These are phyloP conservation scores for Drosophila melanosoma DNA, from an alignment of 2,888 invertebrate species.

Conservation along the genomic window DNA sequence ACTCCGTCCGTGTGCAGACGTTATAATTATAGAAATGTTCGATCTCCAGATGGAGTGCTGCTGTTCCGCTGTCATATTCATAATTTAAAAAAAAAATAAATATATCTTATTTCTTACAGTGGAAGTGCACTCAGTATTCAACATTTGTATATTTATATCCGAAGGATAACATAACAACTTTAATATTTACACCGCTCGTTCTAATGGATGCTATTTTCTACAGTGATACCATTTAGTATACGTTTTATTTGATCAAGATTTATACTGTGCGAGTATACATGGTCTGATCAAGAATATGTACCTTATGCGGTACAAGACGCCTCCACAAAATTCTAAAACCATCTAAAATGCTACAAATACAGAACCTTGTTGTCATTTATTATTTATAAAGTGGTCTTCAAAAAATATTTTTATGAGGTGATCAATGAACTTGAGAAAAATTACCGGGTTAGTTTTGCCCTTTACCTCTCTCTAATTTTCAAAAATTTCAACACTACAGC, in stretches of 20 bases:
- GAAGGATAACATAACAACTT: too few relatives aligned
- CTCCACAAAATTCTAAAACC: neutral
- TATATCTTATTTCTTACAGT: neutral
- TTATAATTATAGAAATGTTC: conserved; percentile 68
- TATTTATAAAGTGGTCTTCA: neutral
- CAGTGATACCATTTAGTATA: too few relatives aligned
- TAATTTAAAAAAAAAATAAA: conserved; percentile 6
- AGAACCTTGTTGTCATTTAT: neutral
- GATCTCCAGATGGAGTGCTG: conserved; percentile 61
- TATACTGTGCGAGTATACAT: neutral
- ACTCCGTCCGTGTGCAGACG: conserved; percentile 48
- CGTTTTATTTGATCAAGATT: too few relatives aligned
- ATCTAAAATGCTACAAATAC: neutral
- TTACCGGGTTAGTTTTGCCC: neutral
- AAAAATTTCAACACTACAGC: neutral
- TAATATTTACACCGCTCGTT: too few relatives aligned
- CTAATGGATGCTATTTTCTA: too few relatives aligned
- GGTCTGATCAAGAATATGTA: neutral
- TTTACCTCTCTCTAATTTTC: neutral
- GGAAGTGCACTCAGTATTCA: neutral
- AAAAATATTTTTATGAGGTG: neutral
- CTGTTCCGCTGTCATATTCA: conserved; percentile 55
- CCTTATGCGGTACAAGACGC: neutral
- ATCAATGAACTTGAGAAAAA: neutral
- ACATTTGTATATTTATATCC: too few relatives aligned